Base-by-base conservation (phyloP, 2,113 vertebrate genomes). In the Chionomys nivalis region DNA sequence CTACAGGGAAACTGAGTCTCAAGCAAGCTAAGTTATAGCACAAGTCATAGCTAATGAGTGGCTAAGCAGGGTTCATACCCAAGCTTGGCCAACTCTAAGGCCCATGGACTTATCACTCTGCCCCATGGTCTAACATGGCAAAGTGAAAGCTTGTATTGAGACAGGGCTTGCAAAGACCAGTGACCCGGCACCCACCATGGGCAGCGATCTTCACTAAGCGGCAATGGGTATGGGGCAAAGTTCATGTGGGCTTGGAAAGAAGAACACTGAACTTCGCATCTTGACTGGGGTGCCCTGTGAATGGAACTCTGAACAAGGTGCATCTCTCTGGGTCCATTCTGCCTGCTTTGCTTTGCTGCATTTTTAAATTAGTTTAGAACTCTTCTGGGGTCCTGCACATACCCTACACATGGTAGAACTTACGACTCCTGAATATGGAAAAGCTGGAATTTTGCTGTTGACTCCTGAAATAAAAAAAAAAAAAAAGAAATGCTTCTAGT, bases 401-500 rank as follows among this genome's bases (percentile, higher is more conserved):
- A 66, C 19, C 26, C 52, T 58, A 12, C 1, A 5, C 33, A 16
- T 4, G 36, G 21, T 13, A 85, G 52, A 65, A 24, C 13, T 76
- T 52, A 24, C n/a, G 81, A 90, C 58, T 82, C 28, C 49, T 68
- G 17, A 86, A 86, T 91, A 26, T 23, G 39, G 73, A 95, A 91
- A 4, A 87, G 39, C 24, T 93, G 44, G 72, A 82, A 75, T 77
- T n/a, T 70, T 70, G 39, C n/a, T 66, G 49, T 55, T 36, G 39
- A 36, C 19, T 94, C 68, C 70, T 96, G 26, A 94, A 90, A 95
- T 78, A 5, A 47, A 42, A 89, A 76, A 1, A 82, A 86, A 66
- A 58, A 49, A 55, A 47, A 2, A 44, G 39, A 93, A 44, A 77
- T 19, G 13, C 26, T 90, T 89, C 85, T 89, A 61, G 2, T 73